Base-by-base conservation (phyloP, 2,888 invertebrate genomes). In the Sylvicola fuscatus region DNA sequence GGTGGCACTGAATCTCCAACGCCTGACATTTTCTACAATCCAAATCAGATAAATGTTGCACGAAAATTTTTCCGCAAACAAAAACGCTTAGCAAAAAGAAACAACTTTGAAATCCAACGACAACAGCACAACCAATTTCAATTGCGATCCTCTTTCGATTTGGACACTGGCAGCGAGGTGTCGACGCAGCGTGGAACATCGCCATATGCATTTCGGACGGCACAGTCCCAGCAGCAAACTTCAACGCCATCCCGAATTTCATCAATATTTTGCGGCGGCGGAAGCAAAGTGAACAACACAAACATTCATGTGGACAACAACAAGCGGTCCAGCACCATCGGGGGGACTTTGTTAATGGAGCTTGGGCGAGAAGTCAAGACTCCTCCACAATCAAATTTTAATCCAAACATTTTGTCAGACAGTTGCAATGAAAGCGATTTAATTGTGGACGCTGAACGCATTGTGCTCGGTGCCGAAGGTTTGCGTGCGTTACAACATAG, bases 1-100 rank as follows among this genome's bases (percentile, higher is more conserved):
- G 33, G 46, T 3, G 39, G 42, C 0, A 51, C 50, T 27, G 53
- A 53, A 31, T 52, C 56, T 34, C 54, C 55, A 29, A 73, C 72
- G 0, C 77, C 80, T 0, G 81, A 83, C 41, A 67, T 81, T 49
- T 92, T 90, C 56, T 90, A 89, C 52, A 89, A 92, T 56, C 86
- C 89, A 0, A 81, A 84, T 53, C 92, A 92, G 57, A 90, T 86
- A 55, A 87, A 84, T 27, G 86, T 87, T 0, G 92, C 92, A 1
- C 71, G 84, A 42, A 86, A 86, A 50, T 92, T 90, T 53, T 92
- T 92, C 57, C 82, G 82, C 46, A 83, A 82, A 45, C 86, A 84
- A 50, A 67, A 78, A 38, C 68, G 80, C 32, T 63, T 79, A 43
- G 68, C 72, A 53, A 78, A 76, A 47, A 70, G 75, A 38, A 77